Evolutionary conservation across 2,113 vertebrate species (phyloP), one percentile per base, ranked within the genome.

Genomic region (Zosterops pallidus): DNA sequence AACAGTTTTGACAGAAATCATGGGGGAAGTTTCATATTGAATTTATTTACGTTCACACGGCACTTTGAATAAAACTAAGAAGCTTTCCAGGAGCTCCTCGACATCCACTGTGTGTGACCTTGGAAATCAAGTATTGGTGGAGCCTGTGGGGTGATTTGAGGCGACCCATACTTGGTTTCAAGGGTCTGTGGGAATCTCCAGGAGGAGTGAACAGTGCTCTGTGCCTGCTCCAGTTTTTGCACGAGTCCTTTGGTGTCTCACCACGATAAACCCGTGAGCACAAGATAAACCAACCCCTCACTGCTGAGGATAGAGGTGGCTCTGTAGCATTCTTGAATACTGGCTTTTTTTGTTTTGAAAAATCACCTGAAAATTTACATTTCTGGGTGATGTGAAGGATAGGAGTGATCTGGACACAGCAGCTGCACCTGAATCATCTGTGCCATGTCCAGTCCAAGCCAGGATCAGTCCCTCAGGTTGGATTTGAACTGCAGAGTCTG

Each of bases 121-220:
- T 90, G 93, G 97, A 95, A 97, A 95, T 94, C 97, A 96, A 96
- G 95, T 86, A 4, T 77, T 87, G 96, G 96, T 94, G 86, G 76
- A 90, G 94, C 97, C 97, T 96, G 93, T 95, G 83, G 46, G 68
- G 62, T 25, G 11, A 60, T 39, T 56, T 42, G 41, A 87, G 97
- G 95, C 5, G 83, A 98, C 96, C 95, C 96, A 94, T 77, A 68
- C 92, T 95, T 97, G 96, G 96, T 97, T 94, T 97, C 97, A 91
- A 95, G 88, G 96, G 90, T 98, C 92, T 47, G 60, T 91, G 93
- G 95, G 72, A 59, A 33, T 9, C 82, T n/a, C 2, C 63, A 3
- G 83, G 16, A 15, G 82, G 70, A 64, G 12, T 0, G 11, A 28
- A 20, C 41, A 8, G 39, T 29, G 37, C 9, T 3, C 62, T 2